phyloP scores from a whole-genome alignment of 2,797 vertebrate genomes.

The Cyclura pinguis region DNA sequence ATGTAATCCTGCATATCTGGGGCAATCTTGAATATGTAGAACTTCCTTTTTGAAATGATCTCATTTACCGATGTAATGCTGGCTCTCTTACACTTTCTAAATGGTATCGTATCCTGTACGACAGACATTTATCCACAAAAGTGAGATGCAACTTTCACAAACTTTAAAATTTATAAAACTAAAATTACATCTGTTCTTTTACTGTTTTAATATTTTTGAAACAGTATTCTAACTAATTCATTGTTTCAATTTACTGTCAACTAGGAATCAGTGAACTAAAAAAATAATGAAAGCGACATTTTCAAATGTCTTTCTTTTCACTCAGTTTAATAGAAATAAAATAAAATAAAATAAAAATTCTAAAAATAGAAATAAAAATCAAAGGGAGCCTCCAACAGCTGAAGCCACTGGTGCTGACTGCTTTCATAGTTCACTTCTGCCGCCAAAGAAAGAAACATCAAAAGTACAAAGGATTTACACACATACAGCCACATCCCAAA shows the following conservation, averaged over 20 bases:
- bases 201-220: neutral
- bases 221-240: neutral
- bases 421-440: neutral
- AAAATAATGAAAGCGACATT: slow-evolving; percentile 6
- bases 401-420: slow-evolving; percentile 2
- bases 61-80: neutral
- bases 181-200: neutral
- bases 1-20: no score
- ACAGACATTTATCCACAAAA: neutral
- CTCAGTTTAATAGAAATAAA: neutral
- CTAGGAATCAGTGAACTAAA: slow-evolving; percentile 11
- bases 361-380: slow-evolving; percentile 4
- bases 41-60: no score
- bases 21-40: no score
- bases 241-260: neutral
- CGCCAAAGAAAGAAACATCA: slow-evolving; percentile 40
- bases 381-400: neutral
- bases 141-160: neutral
- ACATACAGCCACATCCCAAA: neutral
- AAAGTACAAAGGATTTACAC: slow-evolving; percentile 7
- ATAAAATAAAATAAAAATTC: slow-evolving; percentile 4
- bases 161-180: neutral
- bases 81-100: neutral
- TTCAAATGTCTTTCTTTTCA: slow-evolving; percentile 18
- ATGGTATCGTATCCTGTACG: neutral